phyloP scores from a whole-genome alignment of 2,888 invertebrate species.

The Autographa gamma region DNA sequence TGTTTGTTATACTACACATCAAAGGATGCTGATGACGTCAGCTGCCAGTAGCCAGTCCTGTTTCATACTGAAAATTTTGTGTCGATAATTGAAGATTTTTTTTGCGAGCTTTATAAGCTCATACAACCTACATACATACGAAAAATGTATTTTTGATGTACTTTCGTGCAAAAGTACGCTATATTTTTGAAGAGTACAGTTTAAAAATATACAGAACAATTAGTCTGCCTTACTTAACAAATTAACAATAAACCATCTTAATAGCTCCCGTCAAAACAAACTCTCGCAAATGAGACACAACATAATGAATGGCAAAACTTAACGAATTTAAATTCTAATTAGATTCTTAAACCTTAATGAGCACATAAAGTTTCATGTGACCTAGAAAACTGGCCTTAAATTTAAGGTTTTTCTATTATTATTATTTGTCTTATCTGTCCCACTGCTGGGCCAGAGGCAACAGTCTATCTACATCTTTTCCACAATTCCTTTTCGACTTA shows the following conservation, averaged over 20 bases:
- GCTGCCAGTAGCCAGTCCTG: constrained; percentile 19
- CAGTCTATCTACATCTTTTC: too few species aligned
- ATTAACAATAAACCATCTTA: constrained; percentile 40
- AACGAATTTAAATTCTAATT: constrained; percentile 41
- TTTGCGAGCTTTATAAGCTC: not conserved
- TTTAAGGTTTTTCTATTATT: not conserved
- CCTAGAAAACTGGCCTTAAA: not conserved
- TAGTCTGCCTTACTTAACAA: not conserved
- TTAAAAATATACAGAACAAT: not conserved
- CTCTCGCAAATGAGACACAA: constrained; percentile 42
- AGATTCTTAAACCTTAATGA: constrained; percentile 40
- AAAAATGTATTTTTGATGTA: not conserved
- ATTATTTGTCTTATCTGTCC: too few species aligned
- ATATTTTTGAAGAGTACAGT: not conserved
- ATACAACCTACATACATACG: not conserved
- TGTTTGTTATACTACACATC: constrained; percentile 58
- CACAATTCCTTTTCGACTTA: too few species aligned
- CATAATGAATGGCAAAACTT: constrained; percentile 34
- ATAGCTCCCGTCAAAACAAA: constrained; percentile 27
- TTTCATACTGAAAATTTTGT: constrained; percentile 9
- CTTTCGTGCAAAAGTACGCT: not conserved
- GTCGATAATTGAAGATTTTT: constrained; percentile 9
- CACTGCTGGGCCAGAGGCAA: too few species aligned
- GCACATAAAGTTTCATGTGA: constrained; percentile 16
- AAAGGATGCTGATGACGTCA: constrained; percentile 52